A percentile compares a stretch with the other conserved stretches of the same genome.
Evolutionary conservation across 2,797 vertebrate species (phyloP).

Genomic region (Characodon lateralis): DNA sequence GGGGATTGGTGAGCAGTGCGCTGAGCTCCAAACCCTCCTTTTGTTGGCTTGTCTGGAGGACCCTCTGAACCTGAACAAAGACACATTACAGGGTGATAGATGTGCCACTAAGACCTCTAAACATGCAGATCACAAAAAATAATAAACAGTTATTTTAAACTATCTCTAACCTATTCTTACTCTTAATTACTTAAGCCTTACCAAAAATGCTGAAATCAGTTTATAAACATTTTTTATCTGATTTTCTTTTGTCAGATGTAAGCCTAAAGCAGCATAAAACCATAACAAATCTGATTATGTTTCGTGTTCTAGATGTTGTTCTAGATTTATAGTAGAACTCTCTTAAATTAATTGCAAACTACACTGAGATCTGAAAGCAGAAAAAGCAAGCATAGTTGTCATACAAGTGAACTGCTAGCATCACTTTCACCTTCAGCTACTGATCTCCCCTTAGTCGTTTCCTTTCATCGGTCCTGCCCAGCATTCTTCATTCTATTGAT

Average conservation of each 20-base stretch:
- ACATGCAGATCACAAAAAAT: not conserved
- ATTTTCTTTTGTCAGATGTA: not conserved
- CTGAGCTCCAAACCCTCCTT: slow-evolving; percentile 91
- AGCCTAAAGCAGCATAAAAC: not conserved
- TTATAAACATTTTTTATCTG: not conserved
- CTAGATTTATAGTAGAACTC: too few relatives aligned
- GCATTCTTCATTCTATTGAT: not conserved
- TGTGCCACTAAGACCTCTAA: not conserved
- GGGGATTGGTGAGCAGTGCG: slow-evolving; percentile 88
- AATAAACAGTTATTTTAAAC: not conserved
- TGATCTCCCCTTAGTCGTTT: not conserved
- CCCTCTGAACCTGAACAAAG: slow-evolving; percentile 86
- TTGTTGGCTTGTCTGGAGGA: slow-evolving; percentile 88
- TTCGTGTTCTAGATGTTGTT: too few relatives aligned
- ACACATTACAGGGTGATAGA: slow-evolving; percentile 16
- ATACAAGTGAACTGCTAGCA: too few relatives aligned
- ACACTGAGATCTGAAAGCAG: not conserved
- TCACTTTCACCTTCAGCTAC: not conserved
- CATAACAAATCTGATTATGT: too few relatives aligned
- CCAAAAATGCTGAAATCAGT: not conserved
- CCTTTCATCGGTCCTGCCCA: not conserved
- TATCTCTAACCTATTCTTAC: too few relatives aligned
- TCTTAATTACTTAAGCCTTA: not conserved
- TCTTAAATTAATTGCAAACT: too few relatives aligned
- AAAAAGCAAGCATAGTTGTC: not conserved